A percentile compares a stretch with the other conserved stretches of the same genome.
Conservation (phyloP, 53 echinoderm and acorn worm species). For the Stichopus horrens region DNA sequence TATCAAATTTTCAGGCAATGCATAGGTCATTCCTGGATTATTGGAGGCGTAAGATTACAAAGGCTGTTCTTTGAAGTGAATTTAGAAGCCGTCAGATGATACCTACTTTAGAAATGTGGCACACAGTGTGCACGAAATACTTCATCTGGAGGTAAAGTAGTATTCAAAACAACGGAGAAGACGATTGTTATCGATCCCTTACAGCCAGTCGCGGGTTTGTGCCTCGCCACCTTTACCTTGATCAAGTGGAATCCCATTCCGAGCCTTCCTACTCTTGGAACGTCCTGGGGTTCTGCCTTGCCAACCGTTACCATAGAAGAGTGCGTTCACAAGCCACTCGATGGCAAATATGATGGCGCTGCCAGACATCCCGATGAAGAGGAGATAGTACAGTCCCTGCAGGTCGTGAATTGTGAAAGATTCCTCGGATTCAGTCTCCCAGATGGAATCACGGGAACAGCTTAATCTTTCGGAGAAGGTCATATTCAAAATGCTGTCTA, state of each 20-base stretch:
- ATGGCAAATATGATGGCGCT: constrained; percentile 74
- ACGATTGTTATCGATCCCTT: neutral
- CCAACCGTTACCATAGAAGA: constrained; percentile 16
- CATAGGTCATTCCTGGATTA: too few relatives aligned
- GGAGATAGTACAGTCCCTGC: constrained; percentile 76
- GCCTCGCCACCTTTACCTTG: neutral
- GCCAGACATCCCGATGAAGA: constrained; percentile 72
- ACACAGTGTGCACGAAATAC: too few relatives aligned
- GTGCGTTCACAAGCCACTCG: constrained; percentile 44
- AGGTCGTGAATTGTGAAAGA: constrained; percentile 80
- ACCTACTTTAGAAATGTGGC: too few relatives aligned
- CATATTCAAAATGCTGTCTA: constrained; percentile 63
- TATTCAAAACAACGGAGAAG: neutral
- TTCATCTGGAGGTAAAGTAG: too few relatives aligned
- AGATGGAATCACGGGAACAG: constrained; percentile 60
- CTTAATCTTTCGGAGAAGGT: constrained; percentile 37
- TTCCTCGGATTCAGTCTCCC: constrained; percentile 78
- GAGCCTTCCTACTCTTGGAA: neutral
- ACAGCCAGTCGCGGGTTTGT: neutral
- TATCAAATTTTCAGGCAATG: too few relatives aligned
- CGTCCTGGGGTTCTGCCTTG: constrained; percentile 13
- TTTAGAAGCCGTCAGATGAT: too few relatives aligned
- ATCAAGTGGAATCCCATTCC: neutral
- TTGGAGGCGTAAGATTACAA: too few relatives aligned
- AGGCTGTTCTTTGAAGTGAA: too few relatives aligned